Evolutionary conservation across 2,797 vertebrate species (phyloP).

Genomic region (Serranus cabrilla): DNA sequence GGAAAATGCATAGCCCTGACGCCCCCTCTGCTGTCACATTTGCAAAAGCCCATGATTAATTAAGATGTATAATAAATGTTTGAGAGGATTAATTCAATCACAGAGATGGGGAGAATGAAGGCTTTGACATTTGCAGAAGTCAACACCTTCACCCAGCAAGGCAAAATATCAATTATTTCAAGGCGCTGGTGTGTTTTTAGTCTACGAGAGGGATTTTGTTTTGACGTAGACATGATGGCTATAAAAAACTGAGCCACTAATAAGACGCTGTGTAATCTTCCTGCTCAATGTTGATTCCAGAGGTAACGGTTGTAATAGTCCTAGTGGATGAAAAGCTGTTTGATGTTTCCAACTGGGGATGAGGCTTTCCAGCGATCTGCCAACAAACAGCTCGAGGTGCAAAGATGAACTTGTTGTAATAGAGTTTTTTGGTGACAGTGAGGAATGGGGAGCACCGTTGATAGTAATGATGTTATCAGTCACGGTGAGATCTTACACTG

Average conservation of each 20-base stretch:
- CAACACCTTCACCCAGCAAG: constrained; percentile 38
- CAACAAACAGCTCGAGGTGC: constrained; percentile 48
- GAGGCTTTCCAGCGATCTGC: constrained; percentile 42
- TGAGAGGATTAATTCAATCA: constrained; percentile 54
- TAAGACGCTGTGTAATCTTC: constrained; percentile 18
- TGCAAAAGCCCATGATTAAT: constrained; percentile 62
- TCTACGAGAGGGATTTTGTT: constrained; percentile 1
- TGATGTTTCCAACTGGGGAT: constrained; percentile 31
- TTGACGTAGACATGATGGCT: constrained; percentile 12
- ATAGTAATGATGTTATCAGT: constrained; percentile 76
- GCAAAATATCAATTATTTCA: constrained; percentile 52
- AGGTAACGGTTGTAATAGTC: constrained; percentile 25
- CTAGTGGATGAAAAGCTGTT: constrained; percentile 24
- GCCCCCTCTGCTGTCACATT: constrained; percentile 41
- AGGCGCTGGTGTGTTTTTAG: constrained; percentile 10
- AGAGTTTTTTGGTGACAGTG: constrained; percentile 72
- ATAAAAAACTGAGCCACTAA: constrained; percentile 24
- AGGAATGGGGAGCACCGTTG: constrained; percentile 50
- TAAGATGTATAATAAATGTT: constrained; percentile 57
- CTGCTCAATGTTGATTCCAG: constrained; percentile 33
- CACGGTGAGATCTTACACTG: constrained; percentile 58
- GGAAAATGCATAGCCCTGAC: not conserved
- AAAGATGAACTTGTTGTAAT: constrained; percentile 62
- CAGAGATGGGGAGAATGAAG: constrained; percentile 32
- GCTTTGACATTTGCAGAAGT: constrained; percentile 56